Conservation (phyloP, 1,140 invertebrate species). For the Drosophila tani region DNA sequence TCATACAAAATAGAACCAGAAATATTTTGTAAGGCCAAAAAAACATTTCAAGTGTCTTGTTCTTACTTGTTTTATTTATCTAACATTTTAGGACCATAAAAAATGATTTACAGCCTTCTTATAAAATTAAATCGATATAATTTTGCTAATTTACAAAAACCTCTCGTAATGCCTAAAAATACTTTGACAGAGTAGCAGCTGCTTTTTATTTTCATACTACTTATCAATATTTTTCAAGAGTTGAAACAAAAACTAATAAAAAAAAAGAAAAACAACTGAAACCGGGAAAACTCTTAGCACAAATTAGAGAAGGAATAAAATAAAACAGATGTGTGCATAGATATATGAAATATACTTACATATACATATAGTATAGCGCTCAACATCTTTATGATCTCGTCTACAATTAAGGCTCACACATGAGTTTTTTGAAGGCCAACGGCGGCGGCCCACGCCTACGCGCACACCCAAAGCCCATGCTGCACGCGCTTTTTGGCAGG, state of each 20-base stretch:
- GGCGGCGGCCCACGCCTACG: slow-evolving; percentile 46
- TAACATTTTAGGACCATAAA: neutral
- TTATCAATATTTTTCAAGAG: slow-evolving; percentile 21
- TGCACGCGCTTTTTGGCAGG: slow-evolving; percentile 78
- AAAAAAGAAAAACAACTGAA: slow-evolving; percentile 28
- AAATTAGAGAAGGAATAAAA: slow-evolving; percentile 66
- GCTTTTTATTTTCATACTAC: slow-evolving; percentile 18
- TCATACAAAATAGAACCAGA: neutral
- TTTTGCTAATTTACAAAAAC: slow-evolving; percentile 12
- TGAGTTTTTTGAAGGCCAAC: slow-evolving; percentile 72
- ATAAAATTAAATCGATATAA: neutral
- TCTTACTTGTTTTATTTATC: neutral
- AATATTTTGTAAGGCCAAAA: neutral
- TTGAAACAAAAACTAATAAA: slow-evolving; percentile 22
- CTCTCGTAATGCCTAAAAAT: neutral
- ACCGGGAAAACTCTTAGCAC: slow-evolving; percentile 54
- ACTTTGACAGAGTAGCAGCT: slow-evolving; percentile 35
- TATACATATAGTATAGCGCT: slow-evolving; percentile 28
- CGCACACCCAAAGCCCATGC: slow-evolving; percentile 28
- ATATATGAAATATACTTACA: slow-evolving; percentile 21
- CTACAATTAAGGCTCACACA: slow-evolving; percentile 76
- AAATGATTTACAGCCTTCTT: slow-evolving; percentile 2
- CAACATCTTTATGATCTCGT: slow-evolving; percentile 57
- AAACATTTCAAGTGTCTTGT: neutral
- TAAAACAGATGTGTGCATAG: slow-evolving; percentile 53